Evolutionary conservation across 2,888 invertebrate genomes (phyloP).

Genomic region (Tortrix viridana): DNA sequence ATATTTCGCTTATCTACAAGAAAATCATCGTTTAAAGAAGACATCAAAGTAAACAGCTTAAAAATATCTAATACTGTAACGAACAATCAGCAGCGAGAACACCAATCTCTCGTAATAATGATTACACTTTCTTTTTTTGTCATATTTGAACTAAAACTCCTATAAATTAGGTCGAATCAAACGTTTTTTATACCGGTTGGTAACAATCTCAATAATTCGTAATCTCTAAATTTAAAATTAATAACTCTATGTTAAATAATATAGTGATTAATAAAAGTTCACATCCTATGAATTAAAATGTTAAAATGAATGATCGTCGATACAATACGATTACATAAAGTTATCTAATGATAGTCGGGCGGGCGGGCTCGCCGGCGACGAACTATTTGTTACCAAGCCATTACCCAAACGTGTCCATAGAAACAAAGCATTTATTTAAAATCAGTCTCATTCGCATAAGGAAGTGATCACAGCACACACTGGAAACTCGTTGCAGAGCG

Average conservation of each 20-base stretch:
- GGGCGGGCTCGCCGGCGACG: slow-evolving; percentile 22
- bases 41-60: slow-evolving; percentile 66
- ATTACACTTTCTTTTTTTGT: slow-evolving; percentile 58
- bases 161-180: slow-evolving; percentile 59
- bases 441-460: slow-evolving; percentile 85
- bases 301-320: slow-evolving; percentile 61
- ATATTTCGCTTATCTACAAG: slow-evolving; percentile 69
- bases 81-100: slow-evolving; percentile 64
- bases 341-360: slow-evolving; percentile 53
- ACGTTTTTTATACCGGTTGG: slow-evolving; percentile 72
- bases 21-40: slow-evolving; percentile 65
- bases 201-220: slow-evolving; percentile 80
- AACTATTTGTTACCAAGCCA: slow-evolving; percentile 24
- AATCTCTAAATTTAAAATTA: slow-evolving; percentile 73
- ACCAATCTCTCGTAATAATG: slow-evolving; percentile 52
- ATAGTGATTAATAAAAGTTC: slow-evolving; percentile 74
- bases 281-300: slow-evolving; percentile 70
- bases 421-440: slow-evolving; percentile 79
- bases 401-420: slow-evolving; percentile 62
- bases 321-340: slow-evolving; percentile 60
- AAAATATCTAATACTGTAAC: slow-evolving; percentile 69
- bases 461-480: slow-evolving; percentile 84
- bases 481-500: slow-evolving; percentile 80
- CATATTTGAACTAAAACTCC: slow-evolving; percentile 58
- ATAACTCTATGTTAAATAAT: slow-evolving; percentile 75